phyloP scores from a whole-genome alignment of 2,888 invertebrate species.

The Erebia epiphron region DNA sequence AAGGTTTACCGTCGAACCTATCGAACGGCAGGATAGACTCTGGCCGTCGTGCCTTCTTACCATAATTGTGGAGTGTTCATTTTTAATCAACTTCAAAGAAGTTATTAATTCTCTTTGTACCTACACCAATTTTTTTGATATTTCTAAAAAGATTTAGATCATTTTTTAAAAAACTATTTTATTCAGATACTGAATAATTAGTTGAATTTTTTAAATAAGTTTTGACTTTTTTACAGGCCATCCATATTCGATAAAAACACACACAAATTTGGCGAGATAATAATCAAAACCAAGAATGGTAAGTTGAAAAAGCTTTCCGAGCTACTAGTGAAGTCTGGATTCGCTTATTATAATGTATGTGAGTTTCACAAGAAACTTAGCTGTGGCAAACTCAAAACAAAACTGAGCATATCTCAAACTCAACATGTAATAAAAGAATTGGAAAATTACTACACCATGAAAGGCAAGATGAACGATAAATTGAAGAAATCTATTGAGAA shows the following conservation, averaged over 20 bases:
- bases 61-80: too few relatives aligned
- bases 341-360: slow-evolving; percentile 51
- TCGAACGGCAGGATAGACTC: too few relatives aligned
- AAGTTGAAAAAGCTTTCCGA: slow-evolving; percentile 47
- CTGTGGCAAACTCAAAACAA: slow-evolving; percentile 52
- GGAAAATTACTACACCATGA: slow-evolving; percentile 45
- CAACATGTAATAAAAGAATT: slow-evolving; percentile 50
- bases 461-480: slow-evolving; percentile 35
- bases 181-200: too few relatives aligned
- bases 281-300: slow-evolving; percentile 48
- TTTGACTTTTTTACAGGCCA: slow-evolving; percentile 49
- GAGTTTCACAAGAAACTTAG: slow-evolving; percentile 53
- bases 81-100: too few relatives aligned
- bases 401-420: slow-evolving; percentile 45
- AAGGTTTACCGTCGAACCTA: too few relatives aligned
- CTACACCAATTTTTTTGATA: too few relatives aligned
- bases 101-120: too few relatives aligned
- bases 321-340: slow-evolving; percentile 48
- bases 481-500: slow-evolving; percentile 48
- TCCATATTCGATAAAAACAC: slow-evolving; percentile 66
- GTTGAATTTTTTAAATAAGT: background rate
- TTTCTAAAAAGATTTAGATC: too few relatives aligned
- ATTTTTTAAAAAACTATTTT: too few relatives aligned
- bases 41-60: too few relatives aligned
- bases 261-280: slow-evolving; percentile 68